Percentiles rank a stretch among this genome's conserved stretches.
These are phyloP conservation scores for Strix occidentalis DNA, from an alignment of 2,797 vertebrate genomes.

Conservation along the genomic window DNA sequence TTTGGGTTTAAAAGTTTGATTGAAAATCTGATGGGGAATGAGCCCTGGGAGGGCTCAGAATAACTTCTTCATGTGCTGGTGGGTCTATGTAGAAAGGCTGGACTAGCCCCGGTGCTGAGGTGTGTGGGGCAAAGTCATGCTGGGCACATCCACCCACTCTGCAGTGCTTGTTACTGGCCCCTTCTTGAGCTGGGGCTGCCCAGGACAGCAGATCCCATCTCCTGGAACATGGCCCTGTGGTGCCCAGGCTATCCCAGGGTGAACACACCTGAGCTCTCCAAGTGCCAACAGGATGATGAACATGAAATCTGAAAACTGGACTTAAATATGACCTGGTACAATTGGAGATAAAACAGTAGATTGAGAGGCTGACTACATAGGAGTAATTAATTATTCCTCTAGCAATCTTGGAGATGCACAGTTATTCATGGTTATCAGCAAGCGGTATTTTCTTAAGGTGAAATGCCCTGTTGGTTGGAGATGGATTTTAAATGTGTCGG, in stretches of 20 bases:
- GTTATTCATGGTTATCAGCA: background rate
- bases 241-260: background rate
- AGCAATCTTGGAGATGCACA: background rate
- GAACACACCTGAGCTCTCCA: background rate
- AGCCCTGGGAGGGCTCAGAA: background rate
- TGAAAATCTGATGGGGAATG: background rate
- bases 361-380: background rate
- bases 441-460: background rate
- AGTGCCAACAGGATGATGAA: accelerated
- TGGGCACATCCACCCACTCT: background rate
- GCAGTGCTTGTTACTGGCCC: accelerated
- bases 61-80: accelerated
- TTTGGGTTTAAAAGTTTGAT: background rate
- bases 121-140: accelerated
- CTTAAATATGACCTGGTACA: background rate
- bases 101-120: background rate
- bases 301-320: too few relatives aligned
- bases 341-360: background rate
- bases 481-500: background rate
- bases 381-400: background rate
- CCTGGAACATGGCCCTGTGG: background rate
- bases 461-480: background rate
- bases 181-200: background rate
- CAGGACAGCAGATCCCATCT: background rate
- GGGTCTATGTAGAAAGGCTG: background rate